Evolutionary conservation across 1,140 invertebrate genomes (phyloP), one percentile per base, ranked within the genome.

Genomic region (Parasteatoda tepidariorum): DNA sequence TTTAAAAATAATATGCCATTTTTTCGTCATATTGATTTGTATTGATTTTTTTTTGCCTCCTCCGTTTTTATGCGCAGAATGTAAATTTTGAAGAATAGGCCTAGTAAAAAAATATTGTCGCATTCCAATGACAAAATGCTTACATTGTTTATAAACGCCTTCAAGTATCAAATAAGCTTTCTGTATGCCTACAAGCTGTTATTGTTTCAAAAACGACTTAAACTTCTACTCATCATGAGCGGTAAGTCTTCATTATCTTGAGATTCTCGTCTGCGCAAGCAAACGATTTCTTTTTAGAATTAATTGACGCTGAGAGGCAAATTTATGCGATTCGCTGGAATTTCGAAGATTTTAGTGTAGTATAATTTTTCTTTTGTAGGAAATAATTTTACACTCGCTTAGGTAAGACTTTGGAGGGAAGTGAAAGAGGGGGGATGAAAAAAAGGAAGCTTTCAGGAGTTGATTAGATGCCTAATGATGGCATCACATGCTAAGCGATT

Each of bases 1-100:
- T n/a, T n/a, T n/a, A n/a, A n/a, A n/a, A n/a, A n/a, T n/a, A n/a
- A n/a, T n/a, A n/a, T n/a, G n/a, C n/a, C n/a, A n/a, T n/a, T n/a
- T 48, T 48, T 48, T 48, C 9, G 6, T 26, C 24, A 66, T 79
- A 79, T 79, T 79, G 76, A 79, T 79, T 79, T 41, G 18, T 79
- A 79, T 79, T 18, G 76, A 79, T 79, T 79, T 64, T 70, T 41
- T 38, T 79, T 68, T 13, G 9, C 64, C 26, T 79, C 48, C 76
- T 79, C 76, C 76, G 64, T 68, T 79, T 79, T 79, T 79, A 79
- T 79, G 76, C 76, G 76, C 76, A 79, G 76, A 79, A 79, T 79
- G 76, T 79, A 79, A 79, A 79, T 79, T 79, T 79, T 33, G 76
- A 79, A 67, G 31, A 79, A 24, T 79, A 79, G 76, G 76, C 76